Base-by-base conservation (phyloP, 2,888 invertebrate genomes). In the Malthinus seriepunctatus region DNA sequence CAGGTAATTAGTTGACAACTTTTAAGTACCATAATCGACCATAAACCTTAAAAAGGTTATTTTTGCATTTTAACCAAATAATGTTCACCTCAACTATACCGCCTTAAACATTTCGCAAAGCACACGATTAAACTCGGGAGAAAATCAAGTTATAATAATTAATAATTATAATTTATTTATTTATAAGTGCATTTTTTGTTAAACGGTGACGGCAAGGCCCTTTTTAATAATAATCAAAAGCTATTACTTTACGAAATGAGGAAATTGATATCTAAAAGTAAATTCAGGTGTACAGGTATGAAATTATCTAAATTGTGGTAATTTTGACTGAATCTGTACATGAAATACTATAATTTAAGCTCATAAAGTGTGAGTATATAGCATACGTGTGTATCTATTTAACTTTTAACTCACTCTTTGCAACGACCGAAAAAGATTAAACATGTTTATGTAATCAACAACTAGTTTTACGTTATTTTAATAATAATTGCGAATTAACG, bases 231-330 rank as follows among this genome's bases (percentile, higher is more conserved):
- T 42, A 42, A 42, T 42, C 23, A 23, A 23, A 23, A 42, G 39
- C 10, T 15, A 15, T 15, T 23, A 23, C 15, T 42, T 39, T 10
- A 34, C 35, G 31, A 44, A 52, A 52, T 46, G 23, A 52, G 52
- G 52, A 52, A 52, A 52, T 52, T 51, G 32, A 38, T 32, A 15
- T 15, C 15, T 42, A 23, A 46, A 38, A 32, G 37, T 32, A 32
- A 46, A 52, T 52, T 23, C 52, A 45, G 37, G 52, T 52, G 46
- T 51, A 44, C n/a, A 9, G 32, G 42, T 33, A 44, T 50, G 50
- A 31, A 34, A 50, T 49, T 56, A 50, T 44, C 55, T 50, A 48
- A 56, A 56, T 56, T 56, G 55, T 56, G 50, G 55, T 50, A 45
- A 56, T 56, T 44, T 54, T 31, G 44, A 38, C 8, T 10, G 38